phyloP scores from a whole-genome alignment of 2,888 invertebrate species.

The Eilema sororculum region DNA sequence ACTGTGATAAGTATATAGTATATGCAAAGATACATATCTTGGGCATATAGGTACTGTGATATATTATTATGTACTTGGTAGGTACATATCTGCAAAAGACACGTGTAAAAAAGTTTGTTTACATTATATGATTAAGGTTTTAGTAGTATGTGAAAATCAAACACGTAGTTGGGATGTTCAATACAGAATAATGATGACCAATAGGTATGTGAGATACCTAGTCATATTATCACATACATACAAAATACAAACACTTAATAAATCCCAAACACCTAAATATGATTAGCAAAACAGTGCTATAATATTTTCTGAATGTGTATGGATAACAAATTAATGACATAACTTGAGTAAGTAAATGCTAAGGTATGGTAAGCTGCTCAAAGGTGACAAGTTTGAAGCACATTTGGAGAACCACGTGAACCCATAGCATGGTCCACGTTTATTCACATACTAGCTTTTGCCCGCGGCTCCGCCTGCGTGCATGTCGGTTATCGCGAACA shows the following conservation, averaged over 20 bases:
- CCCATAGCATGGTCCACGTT: neutral
- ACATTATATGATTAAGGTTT: neutral
- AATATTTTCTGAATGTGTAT: neutral
- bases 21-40: neutral
- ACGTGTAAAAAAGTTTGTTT: neutral
- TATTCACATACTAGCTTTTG: too few relatives aligned
- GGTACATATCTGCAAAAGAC: too few relatives aligned
- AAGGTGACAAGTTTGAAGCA: too few relatives aligned
- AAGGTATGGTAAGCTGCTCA: too few relatives aligned
- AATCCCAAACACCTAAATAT: neutral
- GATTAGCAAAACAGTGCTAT: neutral
- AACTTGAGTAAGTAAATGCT: neutral
- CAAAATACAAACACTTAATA: neutral
- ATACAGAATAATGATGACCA: neutral
- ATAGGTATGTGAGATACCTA: neutral
- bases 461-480: too few relatives aligned
- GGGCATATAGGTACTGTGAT: neutral
- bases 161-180: neutral
- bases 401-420: neutral
- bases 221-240: slow-evolving; percentile 1
- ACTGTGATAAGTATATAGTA: neutral
- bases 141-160: slow-evolving; percentile 12
- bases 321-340: neutral
- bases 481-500: too few relatives aligned
- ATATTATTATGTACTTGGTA: too few relatives aligned